Percentiles rank a stretch among this genome's conserved stretches.
phyloP scores from a whole-genome alignment of 2,888 invertebrate species.

The Trimorus sp. region DNA sequence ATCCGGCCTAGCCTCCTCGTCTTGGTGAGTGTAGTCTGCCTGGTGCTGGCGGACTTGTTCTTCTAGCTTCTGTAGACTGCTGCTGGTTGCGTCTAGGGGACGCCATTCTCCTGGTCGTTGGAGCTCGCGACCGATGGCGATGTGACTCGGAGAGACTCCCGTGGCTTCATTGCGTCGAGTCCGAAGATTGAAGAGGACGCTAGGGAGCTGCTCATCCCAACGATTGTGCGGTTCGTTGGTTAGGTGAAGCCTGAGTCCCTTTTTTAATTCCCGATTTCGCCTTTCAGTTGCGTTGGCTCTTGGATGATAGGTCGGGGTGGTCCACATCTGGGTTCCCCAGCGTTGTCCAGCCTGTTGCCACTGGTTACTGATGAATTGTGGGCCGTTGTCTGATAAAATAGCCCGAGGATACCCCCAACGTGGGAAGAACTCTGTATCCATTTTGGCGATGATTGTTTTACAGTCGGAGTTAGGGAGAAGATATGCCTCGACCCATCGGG shows the following conservation, averaged over 20 bases:
- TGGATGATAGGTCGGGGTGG: slow-evolving; percentile 61
- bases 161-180: slow-evolving; percentile 50
- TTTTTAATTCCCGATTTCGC: slow-evolving; percentile 58
- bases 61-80: not conserved
- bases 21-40: not conserved
- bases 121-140: slow-evolving; percentile 13
- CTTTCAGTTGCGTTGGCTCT: slow-evolving; percentile 54
- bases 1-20: not conserved
- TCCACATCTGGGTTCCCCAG: slow-evolving; percentile 46
- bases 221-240: slow-evolving; percentile 8
- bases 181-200: slow-evolving; percentile 33
- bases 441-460: slow-evolving; percentile 1
- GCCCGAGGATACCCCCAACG: slow-evolving; percentile 29
- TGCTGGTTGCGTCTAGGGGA: not conserved
- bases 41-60: not conserved
- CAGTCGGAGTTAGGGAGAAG: slow-evolving; percentile 40
- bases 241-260: slow-evolving; percentile 37
- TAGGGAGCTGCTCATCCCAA: slow-evolving; percentile 5
- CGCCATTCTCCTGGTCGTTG: slow-evolving; percentile 47
- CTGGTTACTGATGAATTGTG: slow-evolving; percentile 39
- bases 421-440: slow-evolving; percentile 40
- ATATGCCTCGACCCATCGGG: slow-evolving; percentile 68
- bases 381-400: slow-evolving; percentile 55
- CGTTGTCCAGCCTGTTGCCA: slow-evolving; percentile 5
- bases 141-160: slow-evolving; percentile 11